These are phyloP conservation scores for Lasiurus cinereus DNA, from an alignment of 2,113 vertebrate genomes.

Conservation along the genomic window DNA sequence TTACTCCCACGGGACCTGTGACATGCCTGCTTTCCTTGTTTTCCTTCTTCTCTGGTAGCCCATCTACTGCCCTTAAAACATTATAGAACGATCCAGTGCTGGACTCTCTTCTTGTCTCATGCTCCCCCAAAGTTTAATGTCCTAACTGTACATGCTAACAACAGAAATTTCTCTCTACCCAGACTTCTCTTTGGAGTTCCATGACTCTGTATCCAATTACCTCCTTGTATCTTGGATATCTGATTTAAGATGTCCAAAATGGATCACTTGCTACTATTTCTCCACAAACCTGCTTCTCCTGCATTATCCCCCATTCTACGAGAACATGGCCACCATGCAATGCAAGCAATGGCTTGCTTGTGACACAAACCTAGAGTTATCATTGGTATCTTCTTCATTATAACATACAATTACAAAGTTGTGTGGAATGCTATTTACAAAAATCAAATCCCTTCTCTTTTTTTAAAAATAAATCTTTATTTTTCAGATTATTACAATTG, in stretches of 20 bases:
- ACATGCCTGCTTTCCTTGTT: fast-evolving
- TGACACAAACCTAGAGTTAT: not conserved
- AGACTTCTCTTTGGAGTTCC: not conserved
- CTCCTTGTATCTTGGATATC: not conserved
- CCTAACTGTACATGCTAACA: not conserved
- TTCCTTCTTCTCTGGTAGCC: not conserved
- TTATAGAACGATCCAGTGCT: not conserved
- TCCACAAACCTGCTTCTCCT: not conserved
- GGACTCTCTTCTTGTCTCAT: not conserved
- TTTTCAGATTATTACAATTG: no score
- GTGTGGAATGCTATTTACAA: not conserved
- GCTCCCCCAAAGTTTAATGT: not conserved
- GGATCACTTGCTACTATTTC: not conserved
- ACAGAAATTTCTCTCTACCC: not conserved
- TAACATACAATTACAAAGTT: not conserved
- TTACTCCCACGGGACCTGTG: not conserved
- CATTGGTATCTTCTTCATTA: not conserved
- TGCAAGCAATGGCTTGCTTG: not conserved
- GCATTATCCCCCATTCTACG: not conserved
- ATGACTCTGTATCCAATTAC: not conserved
- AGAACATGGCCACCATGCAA: not conserved
- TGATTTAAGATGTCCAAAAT: not conserved
- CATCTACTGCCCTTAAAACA: not conserved
- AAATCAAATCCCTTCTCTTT: not conserved
- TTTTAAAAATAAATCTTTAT: no score